These are phyloP conservation scores for Alligator mississippiensis DNA, from an alignment of 2,113 vertebrate species.

Conservation along the genomic window DNA sequence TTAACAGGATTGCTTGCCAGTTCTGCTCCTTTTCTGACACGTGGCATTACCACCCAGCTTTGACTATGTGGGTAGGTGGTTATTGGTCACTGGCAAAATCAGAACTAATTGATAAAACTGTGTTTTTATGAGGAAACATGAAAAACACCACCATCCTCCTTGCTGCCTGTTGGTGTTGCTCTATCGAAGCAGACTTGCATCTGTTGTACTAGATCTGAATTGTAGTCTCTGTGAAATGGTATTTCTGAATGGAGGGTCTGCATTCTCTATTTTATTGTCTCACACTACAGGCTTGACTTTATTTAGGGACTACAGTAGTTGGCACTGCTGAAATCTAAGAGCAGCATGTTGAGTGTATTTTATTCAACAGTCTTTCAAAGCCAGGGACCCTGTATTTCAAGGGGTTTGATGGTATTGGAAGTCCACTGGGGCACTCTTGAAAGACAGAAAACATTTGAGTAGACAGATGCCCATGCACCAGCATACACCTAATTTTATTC, in stretches of 20 bases:
- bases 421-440: not conserved
- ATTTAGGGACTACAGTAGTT: not conserved
- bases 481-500: slow-evolving; percentile 1
- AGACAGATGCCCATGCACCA: not conserved
- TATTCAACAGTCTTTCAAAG: not conserved
- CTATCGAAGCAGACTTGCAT: not conserved
- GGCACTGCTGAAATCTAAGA: not conserved
- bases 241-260: not conserved
- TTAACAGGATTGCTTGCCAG: slow-evolving; percentile 21
- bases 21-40: slow-evolving; percentile 47
- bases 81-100: slow-evolving; percentile 52
- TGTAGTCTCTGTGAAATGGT: not conserved
- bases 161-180: not conserved
- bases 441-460: not conserved
- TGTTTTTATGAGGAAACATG: slow-evolving; percentile 37
- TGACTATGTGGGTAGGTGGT: slow-evolving; percentile 26
- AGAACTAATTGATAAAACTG: not conserved
- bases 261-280: not conserved
- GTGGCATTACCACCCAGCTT: slow-evolving; percentile 32
- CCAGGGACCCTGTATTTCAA: not conserved
- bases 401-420: not conserved
- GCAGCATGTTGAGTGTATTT: not conserved
- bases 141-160: slow-evolving; percentile 10
- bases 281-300: not conserved
- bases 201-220: not conserved